Evolutionary conservation across 2,113 vertebrate species (phyloP).

Genomic region (Rhinopomastus cyanomelas): DNA sequence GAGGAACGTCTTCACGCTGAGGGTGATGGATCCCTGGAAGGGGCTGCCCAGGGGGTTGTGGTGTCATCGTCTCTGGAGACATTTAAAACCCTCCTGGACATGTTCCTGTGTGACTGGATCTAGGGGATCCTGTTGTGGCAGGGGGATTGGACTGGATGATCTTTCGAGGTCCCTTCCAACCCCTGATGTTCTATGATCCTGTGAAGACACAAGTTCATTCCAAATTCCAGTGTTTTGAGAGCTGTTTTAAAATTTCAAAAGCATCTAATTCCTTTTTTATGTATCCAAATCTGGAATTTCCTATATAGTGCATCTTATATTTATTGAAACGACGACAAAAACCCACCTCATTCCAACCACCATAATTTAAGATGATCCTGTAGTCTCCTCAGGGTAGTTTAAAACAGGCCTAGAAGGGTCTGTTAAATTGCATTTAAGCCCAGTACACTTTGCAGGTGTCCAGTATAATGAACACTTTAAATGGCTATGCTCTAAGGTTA

Average conservation of each 20-base stretch:
- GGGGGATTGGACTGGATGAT: too few species aligned
- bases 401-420: conserved; percentile 58
- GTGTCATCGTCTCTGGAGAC: too few species aligned
- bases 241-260: conserved; percentile 10
- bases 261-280: neutral
- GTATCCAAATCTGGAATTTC: neutral
- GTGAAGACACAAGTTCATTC: neutral
- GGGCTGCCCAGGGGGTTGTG: too few species aligned
- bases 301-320: neutral
- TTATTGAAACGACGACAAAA: conserved; percentile 17
- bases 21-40: too few species aligned
- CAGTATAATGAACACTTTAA: conserved; percentile 70
- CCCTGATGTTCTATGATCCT: too few species aligned
- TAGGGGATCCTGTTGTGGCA: too few species aligned
- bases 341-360: neutral
- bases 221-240: neutral
- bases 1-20: too few species aligned
- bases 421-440: conserved; percentile 71
- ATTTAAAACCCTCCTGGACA: too few species aligned
- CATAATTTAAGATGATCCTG: conserved; percentile 51
- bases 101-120: too few species aligned
- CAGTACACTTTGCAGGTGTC: conserved; percentile 69
- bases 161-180: too few species aligned
- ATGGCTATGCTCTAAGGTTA: conserved; percentile 70
- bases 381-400: conserved; percentile 54